Evolutionary conservation across 2,888 invertebrate species (phyloP).

Genomic region (Apamea epomidion): DNA sequence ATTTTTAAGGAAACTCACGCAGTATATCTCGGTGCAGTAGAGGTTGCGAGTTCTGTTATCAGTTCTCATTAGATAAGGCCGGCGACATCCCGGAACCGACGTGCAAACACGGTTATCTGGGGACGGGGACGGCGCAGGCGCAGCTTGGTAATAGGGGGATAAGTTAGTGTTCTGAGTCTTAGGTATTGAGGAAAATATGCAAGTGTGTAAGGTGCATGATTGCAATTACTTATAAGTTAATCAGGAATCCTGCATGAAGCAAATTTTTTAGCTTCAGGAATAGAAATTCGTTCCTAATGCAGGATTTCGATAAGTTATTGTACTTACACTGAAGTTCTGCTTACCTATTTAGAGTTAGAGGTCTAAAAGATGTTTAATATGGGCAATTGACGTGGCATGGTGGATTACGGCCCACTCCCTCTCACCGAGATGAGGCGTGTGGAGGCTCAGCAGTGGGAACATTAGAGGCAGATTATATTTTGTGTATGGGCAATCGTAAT

Average conservation of each 20-base stretch:
- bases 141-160: constrained; percentile 36
- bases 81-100: constrained; percentile 82
- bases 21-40: constrained; percentile 58
- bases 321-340: no score
- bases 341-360: no score
- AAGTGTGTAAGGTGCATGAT: background rate
- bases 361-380: no score
- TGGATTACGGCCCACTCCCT: no score
- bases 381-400: no score
- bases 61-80: constrained; percentile 79
- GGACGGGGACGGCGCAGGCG: constrained; percentile 65
- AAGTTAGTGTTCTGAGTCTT: constrained; percentile 30
- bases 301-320: background rate
- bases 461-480: no score
- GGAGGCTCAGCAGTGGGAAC: no score
- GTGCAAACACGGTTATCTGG: constrained; percentile 79
- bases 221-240: background rate
- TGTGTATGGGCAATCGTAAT: background rate
- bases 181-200: constrained; percentile 13
- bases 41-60: constrained; percentile 71
- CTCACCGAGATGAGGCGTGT: no score
- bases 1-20: constrained; percentile 51
- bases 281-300: background rate
- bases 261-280: background rate
- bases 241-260: background rate